phyloP scores from a whole-genome alignment of 2,888 invertebrate species.

The Caenorhabditis sp. region DNA sequence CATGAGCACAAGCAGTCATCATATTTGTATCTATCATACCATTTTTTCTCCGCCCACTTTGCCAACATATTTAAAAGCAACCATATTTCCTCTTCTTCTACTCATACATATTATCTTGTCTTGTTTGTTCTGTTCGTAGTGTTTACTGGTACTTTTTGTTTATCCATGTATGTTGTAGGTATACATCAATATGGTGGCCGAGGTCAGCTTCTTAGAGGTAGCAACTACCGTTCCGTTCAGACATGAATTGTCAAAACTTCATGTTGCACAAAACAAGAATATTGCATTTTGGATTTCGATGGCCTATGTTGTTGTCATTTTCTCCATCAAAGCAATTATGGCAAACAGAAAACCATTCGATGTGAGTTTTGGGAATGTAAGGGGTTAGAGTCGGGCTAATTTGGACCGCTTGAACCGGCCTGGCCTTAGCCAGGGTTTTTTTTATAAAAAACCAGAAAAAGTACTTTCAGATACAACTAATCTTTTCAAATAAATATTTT shows the following conservation, averaged over 20 bases:
- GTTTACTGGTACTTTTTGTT: background rate
- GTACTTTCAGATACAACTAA: too few species aligned
- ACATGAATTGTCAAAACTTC: slow-evolving; percentile 50
- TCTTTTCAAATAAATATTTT: too few species aligned
- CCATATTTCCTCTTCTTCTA: background rate
- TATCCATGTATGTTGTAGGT: background rate
- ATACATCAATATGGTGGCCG: slow-evolving; percentile 20
- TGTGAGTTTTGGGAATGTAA: slow-evolving; percentile 30
- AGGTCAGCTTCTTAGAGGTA: slow-evolving; percentile 45
- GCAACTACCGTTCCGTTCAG: slow-evolving; percentile 47
- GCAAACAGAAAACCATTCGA: slow-evolving; percentile 60
- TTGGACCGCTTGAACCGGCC: background rate
- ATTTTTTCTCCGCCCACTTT: background rate
- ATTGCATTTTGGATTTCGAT: slow-evolving; percentile 59
- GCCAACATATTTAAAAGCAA: background rate
- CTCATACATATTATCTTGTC: background rate
- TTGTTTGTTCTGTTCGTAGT: background rate
- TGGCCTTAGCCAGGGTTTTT: too few species aligned
- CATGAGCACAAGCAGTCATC: background rate
- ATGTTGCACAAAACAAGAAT: slow-evolving; percentile 43
- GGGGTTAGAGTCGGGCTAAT: background rate
- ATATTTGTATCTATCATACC: background rate
- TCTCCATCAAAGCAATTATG: slow-evolving; percentile 64
- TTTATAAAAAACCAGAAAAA: too few species aligned
- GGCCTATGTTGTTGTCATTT: slow-evolving; percentile 65